These are phyloP conservation scores for Buathra laborator DNA, from an alignment of 2,888 invertebrate species.

Conservation along the genomic window DNA sequence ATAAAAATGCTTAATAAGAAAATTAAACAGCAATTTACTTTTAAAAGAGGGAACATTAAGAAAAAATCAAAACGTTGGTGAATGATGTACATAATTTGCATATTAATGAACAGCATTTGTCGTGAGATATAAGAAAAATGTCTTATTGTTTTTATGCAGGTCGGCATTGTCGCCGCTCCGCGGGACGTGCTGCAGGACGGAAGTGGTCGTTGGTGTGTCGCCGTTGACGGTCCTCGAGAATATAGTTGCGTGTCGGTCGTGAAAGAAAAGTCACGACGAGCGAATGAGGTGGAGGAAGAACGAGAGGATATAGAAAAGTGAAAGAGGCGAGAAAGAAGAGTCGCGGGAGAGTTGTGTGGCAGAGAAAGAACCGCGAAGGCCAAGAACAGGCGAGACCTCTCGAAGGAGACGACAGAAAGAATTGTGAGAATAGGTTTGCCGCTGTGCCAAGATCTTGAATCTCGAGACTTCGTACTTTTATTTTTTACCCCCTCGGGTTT, in stretches of 20 bases:
- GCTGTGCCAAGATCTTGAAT: not conserved
- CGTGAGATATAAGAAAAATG: not conserved
- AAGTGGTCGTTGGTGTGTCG: conserved; percentile 55
- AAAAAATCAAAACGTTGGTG: not conserved
- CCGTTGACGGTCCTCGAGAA: conserved; percentile 43
- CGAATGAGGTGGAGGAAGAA: conserved; percentile 47
- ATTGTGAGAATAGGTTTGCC: conserved; percentile 19
- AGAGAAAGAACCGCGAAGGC: not conserved
- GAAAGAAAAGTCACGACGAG: conserved; percentile 65
- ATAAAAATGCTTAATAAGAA: too few species aligned
- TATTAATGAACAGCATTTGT: not conserved
- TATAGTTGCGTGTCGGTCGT: conserved; percentile 32
- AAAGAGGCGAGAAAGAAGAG: conserved; percentile 44
- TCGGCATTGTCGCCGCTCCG: conserved; percentile 70
- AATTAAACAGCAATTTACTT: too few species aligned
- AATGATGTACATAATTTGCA: not conserved
- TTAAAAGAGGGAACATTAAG: not conserved
- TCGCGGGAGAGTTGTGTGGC: not conserved
- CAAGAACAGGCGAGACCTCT: conserved; percentile 2
- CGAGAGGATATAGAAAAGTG: not conserved
- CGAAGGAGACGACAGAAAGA: conserved; percentile 4
- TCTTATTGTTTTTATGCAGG: conserved; percentile 59
- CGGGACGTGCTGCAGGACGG: conserved; percentile 67
- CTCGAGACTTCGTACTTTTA: conserved; percentile 15
- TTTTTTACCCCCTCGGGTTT: not conserved